Evolutionary conservation across 2,888 invertebrate species (phyloP), one percentile per base, ranked within the genome.

Genomic region (Reticulitermes lucifugus): DNA sequence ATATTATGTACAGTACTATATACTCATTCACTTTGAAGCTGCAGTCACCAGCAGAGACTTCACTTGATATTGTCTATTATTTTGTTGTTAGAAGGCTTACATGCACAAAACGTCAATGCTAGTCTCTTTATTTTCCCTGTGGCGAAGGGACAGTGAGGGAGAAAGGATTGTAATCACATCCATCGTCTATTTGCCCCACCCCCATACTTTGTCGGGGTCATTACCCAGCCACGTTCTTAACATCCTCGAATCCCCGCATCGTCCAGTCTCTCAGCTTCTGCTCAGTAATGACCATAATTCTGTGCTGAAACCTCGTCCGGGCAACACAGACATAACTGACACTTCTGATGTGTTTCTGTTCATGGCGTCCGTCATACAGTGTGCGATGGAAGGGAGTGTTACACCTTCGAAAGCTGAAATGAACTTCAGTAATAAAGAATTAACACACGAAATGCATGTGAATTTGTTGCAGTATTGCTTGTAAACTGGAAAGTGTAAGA

Each of bases 161-260:
- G 46, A 60, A 29, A 71, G 71, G 29, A 25, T 18, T 71, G 29
- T 71, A 71, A 71, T 71, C 12, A 71, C n/a, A 71, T 71, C 21
- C 71, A n/a, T 71, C 71, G 71, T 71, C 71, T 25, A 29, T 35
- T 35, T 29, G 14, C 71, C 71, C 10, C 71, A 25, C 29, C 46
- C 46, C 46, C 9, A 1, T 46, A 12, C 46, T 71, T 71, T 29
- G 25, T 71, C 29, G 71, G 71, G 71, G 71, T 71, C 29, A 71
- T 71, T 71, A n/a, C 71, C 60, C 71, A 71, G 29, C 71, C 71
- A 71, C 18, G 71, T 29, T 71, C n/a, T 71, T 71, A 71, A 29
- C 35, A 71, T 9, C 12, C 71, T 29, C 25, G 29, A n/a, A 25
- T 71, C 71, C 14, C 55, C 21, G 21, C 12, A 21, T 4, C 46